These are phyloP conservation scores for Chaunax sp. DNA, from an alignment of 2,797 vertebrate species.

Conservation along the genomic window DNA sequence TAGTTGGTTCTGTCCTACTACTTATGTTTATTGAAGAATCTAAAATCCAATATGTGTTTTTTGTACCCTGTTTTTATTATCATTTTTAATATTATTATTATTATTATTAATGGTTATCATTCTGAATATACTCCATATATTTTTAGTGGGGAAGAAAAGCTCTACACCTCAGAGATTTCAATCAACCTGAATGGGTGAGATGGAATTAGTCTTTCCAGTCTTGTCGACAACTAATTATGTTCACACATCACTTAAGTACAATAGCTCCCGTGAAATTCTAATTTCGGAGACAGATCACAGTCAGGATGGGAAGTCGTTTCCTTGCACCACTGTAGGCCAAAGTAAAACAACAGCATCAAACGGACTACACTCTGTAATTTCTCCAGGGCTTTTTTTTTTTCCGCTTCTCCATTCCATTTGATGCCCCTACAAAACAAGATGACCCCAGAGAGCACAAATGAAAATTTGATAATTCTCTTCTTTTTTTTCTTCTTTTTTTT, in stretches of 20 bases:
- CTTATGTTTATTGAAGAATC: not conserved
- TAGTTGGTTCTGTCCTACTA: slow-evolving; percentile 21
- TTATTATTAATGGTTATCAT: not conserved
- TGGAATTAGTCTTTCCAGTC: slow-evolving; percentile 65
- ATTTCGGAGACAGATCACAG: slow-evolving; percentile 74
- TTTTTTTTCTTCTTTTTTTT: slow-evolving; percentile 2
- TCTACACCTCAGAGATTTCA: slow-evolving; percentile 65
- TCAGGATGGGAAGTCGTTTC: slow-evolving; percentile 85
- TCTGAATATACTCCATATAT: slow-evolving; percentile 11
- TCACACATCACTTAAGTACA: slow-evolving; percentile 67
- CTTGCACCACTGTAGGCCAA: slow-evolving; percentile 86
- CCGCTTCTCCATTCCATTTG: slow-evolving; percentile 96
- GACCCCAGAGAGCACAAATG: slow-evolving; percentile 92
- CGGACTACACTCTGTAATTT: slow-evolving; percentile 89
- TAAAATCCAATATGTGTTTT: not conserved
- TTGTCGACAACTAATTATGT: slow-evolving; percentile 71
- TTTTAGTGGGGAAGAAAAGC: slow-evolving; percentile 38
- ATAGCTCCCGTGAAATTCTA: slow-evolving; percentile 71
- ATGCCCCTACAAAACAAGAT: slow-evolving; percentile 96
- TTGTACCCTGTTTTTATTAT: not conserved
- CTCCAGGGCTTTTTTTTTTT: slow-evolving; percentile 87
- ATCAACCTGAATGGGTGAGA: slow-evolving; percentile 55
- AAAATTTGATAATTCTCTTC: slow-evolving; percentile 86
- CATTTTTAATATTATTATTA: slow-evolving; percentile 3
- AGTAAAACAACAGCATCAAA: slow-evolving; percentile 94